A percentile compares a stretch with the other conserved stretches of the same genome.
Evolutionary conservation across 2,113 vertebrate genomes (phyloP).

Genomic region (Nyctibius bracteatus): DNA sequence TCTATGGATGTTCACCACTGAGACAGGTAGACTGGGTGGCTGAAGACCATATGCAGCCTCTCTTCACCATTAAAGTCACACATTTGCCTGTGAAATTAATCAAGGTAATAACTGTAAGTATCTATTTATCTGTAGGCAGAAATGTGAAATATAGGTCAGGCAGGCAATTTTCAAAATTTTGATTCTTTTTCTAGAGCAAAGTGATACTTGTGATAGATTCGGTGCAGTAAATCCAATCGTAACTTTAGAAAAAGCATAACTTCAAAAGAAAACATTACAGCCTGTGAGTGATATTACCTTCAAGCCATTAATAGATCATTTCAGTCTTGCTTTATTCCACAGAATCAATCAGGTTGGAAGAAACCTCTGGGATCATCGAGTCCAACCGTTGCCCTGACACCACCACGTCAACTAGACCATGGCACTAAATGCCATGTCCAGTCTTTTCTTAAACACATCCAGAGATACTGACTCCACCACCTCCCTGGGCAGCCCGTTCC

Average conservation of each 20-base stretch:
- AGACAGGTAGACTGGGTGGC: background rate
- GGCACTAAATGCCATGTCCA: too few relatives aligned
- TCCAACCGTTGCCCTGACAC: too few relatives aligned
- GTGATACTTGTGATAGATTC: background rate
- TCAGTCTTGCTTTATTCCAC: background rate
- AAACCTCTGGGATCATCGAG: too few relatives aligned
- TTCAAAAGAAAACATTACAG: background rate
- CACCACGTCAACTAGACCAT: too few relatives aligned
- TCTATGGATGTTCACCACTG: background rate
- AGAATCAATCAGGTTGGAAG: too few relatives aligned
- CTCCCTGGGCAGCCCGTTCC: too few relatives aligned
- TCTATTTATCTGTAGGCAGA: background rate
- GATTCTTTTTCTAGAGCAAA: background rate
- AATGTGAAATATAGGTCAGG: background rate
- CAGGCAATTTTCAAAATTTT: background rate
- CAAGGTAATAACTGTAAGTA: background rate
- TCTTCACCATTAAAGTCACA: background rate
- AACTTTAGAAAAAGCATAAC: background rate
- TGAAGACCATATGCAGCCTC: background rate
- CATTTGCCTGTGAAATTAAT: background rate
- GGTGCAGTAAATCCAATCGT: background rate
- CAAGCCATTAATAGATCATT: background rate
- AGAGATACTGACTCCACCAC: too few relatives aligned
- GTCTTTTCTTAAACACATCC: too few relatives aligned
- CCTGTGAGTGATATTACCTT: background rate